Conservation (phyloP, 1,140 invertebrate species). For the Eubasilissa regina region DNA sequence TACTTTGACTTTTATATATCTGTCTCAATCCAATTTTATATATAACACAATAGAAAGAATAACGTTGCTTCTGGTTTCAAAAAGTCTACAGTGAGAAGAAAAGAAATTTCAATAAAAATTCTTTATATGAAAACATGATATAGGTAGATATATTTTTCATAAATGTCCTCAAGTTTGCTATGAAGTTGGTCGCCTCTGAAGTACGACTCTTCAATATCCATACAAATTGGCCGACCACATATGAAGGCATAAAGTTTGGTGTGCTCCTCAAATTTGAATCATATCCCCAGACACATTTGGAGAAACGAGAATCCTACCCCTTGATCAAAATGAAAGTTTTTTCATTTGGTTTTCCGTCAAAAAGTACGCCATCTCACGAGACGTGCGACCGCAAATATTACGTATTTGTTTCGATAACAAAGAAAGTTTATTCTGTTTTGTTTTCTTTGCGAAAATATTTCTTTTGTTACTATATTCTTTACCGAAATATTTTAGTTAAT, state of each 20-base stretch:
- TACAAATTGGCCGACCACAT: constrained; percentile 57
- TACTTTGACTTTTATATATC: no score
- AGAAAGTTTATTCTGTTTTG: no score
- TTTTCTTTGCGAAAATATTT: no score
- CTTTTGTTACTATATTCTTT: no score
- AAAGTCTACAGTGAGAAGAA: not conserved
- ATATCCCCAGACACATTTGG: constrained; percentile 37
- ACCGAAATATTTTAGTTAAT: no score
- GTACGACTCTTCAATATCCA: constrained; percentile 52
- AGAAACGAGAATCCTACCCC: constrained; percentile 28
- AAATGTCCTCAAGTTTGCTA: constrained; percentile 1
- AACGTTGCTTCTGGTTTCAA: not conserved
- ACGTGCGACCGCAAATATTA: no score
- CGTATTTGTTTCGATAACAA: no score
- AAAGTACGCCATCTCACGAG: not conserved
- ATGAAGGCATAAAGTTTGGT: constrained; percentile 56
- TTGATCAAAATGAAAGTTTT: constrained; percentile 41
- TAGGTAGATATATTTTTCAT: constrained; percentile 15
- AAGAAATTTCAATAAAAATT: constrained; percentile 11
- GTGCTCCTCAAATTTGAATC: constrained; percentile 34
- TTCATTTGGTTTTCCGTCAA: constrained; percentile 14
- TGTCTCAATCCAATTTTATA: no score
- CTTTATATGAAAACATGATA: not conserved
- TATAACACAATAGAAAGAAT: no score
- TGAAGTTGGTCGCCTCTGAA: constrained; percentile 12